phyloP scores from a whole-genome alignment of 2,113 vertebrate genomes.

The Motacilla tschutschensis region DNA sequence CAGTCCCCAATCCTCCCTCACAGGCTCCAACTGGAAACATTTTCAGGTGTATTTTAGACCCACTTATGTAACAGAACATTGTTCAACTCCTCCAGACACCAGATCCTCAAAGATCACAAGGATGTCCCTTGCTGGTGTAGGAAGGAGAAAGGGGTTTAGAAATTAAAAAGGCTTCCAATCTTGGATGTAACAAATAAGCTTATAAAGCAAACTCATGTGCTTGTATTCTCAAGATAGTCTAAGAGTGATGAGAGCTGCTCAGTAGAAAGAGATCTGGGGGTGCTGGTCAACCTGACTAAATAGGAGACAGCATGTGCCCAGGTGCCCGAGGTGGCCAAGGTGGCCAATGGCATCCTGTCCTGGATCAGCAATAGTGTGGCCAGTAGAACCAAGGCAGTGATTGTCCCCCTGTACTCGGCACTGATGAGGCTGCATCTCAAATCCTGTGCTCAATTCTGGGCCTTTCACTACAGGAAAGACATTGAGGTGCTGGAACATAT shows the following conservation, averaged over 20 bases:
- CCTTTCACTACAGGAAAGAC: background rate
- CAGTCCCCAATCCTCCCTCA: background rate
- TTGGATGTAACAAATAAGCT: background rate
- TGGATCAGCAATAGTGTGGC: background rate
- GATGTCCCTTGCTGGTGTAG: background rate
- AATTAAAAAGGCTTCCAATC: background rate
- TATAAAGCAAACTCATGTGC: background rate
- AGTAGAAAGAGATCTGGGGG: background rate
- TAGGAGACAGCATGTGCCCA: background rate
- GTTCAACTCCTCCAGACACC: background rate
- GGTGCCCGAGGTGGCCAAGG: background rate
- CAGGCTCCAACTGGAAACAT: background rate
- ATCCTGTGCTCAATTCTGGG: background rate
- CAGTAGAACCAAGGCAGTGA: background rate
- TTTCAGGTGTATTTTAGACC: background rate
- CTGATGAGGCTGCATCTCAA: background rate
- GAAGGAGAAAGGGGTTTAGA: background rate
- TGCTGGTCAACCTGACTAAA: background rate
- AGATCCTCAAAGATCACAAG: background rate
- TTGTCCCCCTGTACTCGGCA: rapidly evolving
- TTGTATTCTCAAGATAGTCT: background rate
- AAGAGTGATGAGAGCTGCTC: background rate
- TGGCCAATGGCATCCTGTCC: background rate
- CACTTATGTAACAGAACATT: background rate
- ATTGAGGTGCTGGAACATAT: background rate